Evolutionary conservation across 2,888 invertebrate genomes (phyloP).

Genomic region (Melipona bicolor): DNA sequence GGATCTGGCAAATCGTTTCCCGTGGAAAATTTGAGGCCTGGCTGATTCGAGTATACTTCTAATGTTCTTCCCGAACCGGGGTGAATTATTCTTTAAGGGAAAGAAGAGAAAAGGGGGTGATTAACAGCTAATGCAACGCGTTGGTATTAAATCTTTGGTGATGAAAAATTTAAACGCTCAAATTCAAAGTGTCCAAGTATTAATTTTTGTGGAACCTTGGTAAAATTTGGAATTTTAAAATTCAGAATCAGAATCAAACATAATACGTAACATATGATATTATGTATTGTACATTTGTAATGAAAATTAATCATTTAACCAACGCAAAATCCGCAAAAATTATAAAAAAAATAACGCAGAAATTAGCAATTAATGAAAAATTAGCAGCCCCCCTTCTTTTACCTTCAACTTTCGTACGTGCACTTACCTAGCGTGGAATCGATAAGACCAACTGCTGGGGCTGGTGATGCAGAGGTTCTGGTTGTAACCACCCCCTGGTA

Average conservation of each 20-base stretch:
- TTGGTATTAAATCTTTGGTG: neutral
- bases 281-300: too few relatives aligned
- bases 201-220: too few relatives aligned
- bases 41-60: constrained; percentile 86
- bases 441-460: constrained; percentile 72
- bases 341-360: neutral
- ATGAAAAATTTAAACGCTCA: neutral
- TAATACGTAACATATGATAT: too few relatives aligned
- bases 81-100: constrained; percentile 80
- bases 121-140: neutral
- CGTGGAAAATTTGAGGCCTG: constrained; percentile 87
- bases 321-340: too few relatives aligned
- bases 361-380: too few relatives aligned
- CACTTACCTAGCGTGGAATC: constrained; percentile 81
- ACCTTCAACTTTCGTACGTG: neutral
- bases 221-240: too few relatives aligned
- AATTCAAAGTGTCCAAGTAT: neutral
- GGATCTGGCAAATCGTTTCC: constrained; percentile 84
- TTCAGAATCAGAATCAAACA: too few relatives aligned
- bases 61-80: constrained; percentile 84
- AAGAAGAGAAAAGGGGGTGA: neutral
- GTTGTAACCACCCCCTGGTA: constrained; percentile 85
- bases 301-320: neutral
- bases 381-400: neutral
- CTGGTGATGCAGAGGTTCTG: constrained; percentile 84